A percentile compares a stretch with the other conserved stretches of the same genome.
phyloP scores from a whole-genome alignment of 2,797 vertebrate genomes.

The Crocidura indochinensis region DNA sequence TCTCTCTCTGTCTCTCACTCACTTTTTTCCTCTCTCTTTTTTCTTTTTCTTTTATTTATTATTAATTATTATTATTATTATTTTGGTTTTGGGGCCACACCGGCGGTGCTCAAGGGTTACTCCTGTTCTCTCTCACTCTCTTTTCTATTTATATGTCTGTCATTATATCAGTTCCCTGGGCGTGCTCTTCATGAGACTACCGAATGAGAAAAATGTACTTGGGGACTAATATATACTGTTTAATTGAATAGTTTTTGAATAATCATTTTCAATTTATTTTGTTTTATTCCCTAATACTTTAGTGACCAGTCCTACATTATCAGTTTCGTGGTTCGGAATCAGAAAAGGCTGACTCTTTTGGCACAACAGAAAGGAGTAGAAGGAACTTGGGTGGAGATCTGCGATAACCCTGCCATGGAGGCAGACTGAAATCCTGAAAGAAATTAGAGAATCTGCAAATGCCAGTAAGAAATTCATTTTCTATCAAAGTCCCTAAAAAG shows the following conservation, averaged over 20 bases:
- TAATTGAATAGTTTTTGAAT: constrained; percentile 25
- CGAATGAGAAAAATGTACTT: constrained; percentile 52
- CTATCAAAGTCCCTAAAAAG: constrained; percentile 15
- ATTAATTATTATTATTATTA: too few species aligned
- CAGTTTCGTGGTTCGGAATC: constrained; percentile 99
- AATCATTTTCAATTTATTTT: constrained; percentile 42
- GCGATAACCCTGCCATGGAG: constrained; percentile 96
- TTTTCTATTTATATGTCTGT: constrained; percentile 27
- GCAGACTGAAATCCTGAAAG: constrained; percentile 95
- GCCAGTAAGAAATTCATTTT: constrained; percentile 92
- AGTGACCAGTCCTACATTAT: constrained; percentile 99
- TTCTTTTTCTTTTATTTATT: too few species aligned
- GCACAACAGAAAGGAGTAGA: constrained; percentile 94
- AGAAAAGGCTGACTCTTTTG: constrained; percentile 94
- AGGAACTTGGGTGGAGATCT: constrained; percentile 96
- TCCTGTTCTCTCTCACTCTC: too few species aligned
- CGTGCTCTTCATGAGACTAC: constrained; percentile 39
- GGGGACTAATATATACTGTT: constrained; percentile 26
- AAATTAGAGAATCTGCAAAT: constrained; percentile 95
- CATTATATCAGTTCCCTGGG: constrained; percentile 19
- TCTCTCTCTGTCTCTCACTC: too few species aligned
- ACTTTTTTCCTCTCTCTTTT: too few species aligned
- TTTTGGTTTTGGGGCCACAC: too few species aligned
- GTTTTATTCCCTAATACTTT: constrained; percentile 74
- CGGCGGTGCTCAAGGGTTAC: too few species aligned